phyloP scores from a whole-genome alignment of 2,888 invertebrate genomes.

The Ernsta delagoae region DNA sequence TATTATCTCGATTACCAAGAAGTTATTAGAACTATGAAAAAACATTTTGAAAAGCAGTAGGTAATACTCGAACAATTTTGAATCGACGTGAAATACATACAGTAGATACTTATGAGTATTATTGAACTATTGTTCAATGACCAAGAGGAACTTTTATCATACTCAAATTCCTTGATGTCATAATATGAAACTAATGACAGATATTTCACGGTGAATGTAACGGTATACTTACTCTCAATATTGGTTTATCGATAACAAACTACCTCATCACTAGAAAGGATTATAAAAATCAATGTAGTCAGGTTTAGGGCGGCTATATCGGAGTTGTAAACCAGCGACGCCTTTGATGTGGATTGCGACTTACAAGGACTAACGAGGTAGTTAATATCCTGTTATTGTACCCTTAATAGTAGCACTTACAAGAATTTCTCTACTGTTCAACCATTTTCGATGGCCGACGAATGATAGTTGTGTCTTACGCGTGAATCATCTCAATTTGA shows the following conservation, averaged over 20 bases:
- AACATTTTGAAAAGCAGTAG: too few species aligned
- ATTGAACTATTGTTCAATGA: too few species aligned
- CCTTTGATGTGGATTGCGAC: conserved; percentile 43
- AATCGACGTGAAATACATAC: too few species aligned
- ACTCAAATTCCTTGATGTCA: not conserved
- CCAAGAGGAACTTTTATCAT: not conserved
- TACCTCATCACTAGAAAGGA: conserved; percentile 25
- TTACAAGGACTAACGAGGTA: conserved; percentile 43
- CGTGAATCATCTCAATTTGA: too few species aligned
- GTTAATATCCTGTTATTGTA: conserved; percentile 9
- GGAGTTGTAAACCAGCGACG: conserved; percentile 67
- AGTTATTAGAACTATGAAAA: too few species aligned
- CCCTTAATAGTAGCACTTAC: not conserved
- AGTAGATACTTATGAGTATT: too few species aligned
- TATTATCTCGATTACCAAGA: not conserved
- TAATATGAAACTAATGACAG: too few species aligned
- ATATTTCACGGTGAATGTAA: not conserved
- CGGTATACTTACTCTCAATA: not conserved
- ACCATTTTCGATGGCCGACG: too few species aligned
- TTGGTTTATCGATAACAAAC: not conserved
- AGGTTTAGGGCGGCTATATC: conserved; percentile 66
- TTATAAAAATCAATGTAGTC: conserved; percentile 48
- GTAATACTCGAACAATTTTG: too few species aligned
- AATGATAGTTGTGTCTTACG: too few species aligned
- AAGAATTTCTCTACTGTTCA: not conserved